Evolutionary conservation across 2,888 invertebrate species (phyloP), one percentile per base, ranked within the genome.

Genomic region (Elegia similella): DNA sequence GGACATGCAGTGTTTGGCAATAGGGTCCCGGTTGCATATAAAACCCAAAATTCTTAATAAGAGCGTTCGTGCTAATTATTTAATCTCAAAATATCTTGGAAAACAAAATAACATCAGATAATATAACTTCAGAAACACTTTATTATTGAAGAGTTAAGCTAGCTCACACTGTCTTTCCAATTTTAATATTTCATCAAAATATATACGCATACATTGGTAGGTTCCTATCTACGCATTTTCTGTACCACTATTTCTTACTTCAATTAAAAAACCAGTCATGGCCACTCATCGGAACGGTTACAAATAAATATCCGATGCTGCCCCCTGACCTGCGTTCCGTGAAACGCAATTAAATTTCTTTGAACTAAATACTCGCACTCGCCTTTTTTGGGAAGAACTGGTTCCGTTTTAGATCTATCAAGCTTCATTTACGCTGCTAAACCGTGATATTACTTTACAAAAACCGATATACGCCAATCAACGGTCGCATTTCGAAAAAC

Each of bases 291-390:
- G 78, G 70, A 79, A 76, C 80, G 72, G 78, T 68, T 71, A 70
- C 73, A 75, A 74, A 76, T 76, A 78, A 70, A 61, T 59, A 59
- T 52, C 73, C 66, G 66, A 65, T 67, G 65, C 65, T 72, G 79
- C 79, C 81, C 84, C 67, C 69, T 84, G 83, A 86, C 84, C 86
- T 65, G 67, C 59, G 74, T 71, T 75, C 74, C 72, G 73, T 76
- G 75, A 76, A 82, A 81, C 69, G 73, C 72, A 82, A 84, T 86
- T 84, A 83, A 80, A 82, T 80, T 77, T 82, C 76, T 79, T 78
- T 76, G 78, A 73, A 75, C 80, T 71, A 78, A 77, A 80, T 80
- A 72, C 73, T 63, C 65, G 64, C 57, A 66, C 65, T 67, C 61
- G 59, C 62, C 62, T 63, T 65, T 69, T 70, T 70, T 66, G 57